Percentiles rank a stretch among this genome's conserved stretches.
phyloP scores from a whole-genome alignment of 2,113 vertebrate species.

The Coptodon bakossiorum region DNA sequence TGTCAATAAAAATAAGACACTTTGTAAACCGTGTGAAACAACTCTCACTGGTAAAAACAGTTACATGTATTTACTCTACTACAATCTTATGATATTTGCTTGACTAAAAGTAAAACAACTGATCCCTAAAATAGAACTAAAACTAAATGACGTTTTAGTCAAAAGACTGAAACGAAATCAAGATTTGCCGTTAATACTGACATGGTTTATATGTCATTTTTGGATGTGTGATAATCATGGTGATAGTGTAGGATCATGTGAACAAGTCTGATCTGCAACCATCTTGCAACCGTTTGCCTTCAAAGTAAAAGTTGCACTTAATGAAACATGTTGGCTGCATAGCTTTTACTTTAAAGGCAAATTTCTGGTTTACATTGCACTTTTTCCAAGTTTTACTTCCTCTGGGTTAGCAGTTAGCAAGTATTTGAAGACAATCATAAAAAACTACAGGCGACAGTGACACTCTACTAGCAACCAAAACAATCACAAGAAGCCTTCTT shows the following conservation, averaged over 20 bases:
- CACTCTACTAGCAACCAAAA: background rate
- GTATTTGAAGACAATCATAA: background rate
- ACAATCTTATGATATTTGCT: background rate
- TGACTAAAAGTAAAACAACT: background rate
- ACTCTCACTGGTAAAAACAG: background rate
- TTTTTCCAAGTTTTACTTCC: background rate
- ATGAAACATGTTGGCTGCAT: background rate
- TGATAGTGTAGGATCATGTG: background rate
- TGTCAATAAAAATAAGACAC: background rate
- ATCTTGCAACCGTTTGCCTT: background rate
- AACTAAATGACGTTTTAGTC: background rate
- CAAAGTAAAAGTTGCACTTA: background rate
- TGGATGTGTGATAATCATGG: background rate
- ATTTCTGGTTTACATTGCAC: background rate
- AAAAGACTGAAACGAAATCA: background rate
- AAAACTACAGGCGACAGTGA: background rate
- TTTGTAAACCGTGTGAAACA: background rate
- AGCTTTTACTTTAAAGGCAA: background rate
- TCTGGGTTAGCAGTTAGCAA: background rate
- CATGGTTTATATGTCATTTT: background rate
- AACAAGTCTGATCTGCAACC: background rate
- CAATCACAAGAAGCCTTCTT: background rate
- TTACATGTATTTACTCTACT: background rate
- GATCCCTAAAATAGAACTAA: background rate
- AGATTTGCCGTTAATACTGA: background rate